Evolutionary conservation across 1,140 invertebrate genomes (phyloP).

Genomic region (Drosophila subpulchrella): DNA sequence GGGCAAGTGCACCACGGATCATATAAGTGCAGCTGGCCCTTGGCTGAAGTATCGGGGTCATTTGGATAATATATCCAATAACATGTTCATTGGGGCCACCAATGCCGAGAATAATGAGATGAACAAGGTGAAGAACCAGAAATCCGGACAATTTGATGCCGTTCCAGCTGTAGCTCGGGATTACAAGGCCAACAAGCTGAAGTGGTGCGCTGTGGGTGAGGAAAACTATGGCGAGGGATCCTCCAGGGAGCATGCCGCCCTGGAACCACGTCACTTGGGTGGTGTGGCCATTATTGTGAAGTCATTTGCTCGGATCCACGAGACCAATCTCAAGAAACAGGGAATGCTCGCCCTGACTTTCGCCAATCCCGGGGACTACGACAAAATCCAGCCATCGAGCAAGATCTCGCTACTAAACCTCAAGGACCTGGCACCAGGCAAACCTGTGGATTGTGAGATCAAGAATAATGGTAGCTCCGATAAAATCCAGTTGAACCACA

Average conservation of each 20-base stretch:
- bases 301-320: constrained; percentile 99
- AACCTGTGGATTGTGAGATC: constrained; percentile 95
- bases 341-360: constrained; percentile 98
- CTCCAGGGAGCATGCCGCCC: constrained; percentile 97
- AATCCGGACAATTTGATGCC: constrained; percentile 93
- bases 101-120: constrained; percentile 98
- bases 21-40: constrained; percentile 99
- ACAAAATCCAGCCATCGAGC: constrained; percentile 97
- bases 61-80: constrained; percentile 99
- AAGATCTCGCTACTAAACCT: constrained; percentile 96
- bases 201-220: constrained; percentile 98
- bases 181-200: constrained; percentile 96
- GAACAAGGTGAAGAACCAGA: constrained; percentile 97
- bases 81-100: constrained; percentile 98
- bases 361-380: constrained; percentile 97
- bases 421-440: constrained; percentile 94
- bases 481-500: constrained; percentile 95
- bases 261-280: constrained; percentile 96
- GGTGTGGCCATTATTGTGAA: constrained; percentile 99
- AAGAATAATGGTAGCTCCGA: constrained; percentile 95
- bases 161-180: constrained; percentile 97
- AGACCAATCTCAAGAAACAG: constrained; percentile 99
- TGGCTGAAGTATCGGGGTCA: constrained; percentile 99
- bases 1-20: constrained; percentile 99
- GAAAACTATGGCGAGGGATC: constrained; percentile 99